Conservation (phyloP, 1,140 invertebrate species). For the Dreissena polymorpha region DNA sequence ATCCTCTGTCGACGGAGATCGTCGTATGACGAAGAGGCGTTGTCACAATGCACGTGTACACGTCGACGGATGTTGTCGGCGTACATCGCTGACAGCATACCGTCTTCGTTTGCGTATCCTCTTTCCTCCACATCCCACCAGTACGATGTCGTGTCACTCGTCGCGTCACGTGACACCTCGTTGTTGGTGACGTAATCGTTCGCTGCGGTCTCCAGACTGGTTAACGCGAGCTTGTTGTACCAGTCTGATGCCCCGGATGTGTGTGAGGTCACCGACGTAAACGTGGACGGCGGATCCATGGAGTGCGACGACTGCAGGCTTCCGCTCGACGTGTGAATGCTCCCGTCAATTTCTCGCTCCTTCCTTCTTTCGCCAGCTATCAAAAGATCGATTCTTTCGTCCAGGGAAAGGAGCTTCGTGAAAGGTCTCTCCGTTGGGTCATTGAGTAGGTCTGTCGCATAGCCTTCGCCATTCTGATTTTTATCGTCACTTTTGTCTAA, state of each 20-base stretch:
- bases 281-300: slow-evolving; percentile 1
- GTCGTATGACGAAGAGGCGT: slow-evolving; percentile 21
- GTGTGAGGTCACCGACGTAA: slow-evolving; percentile 45
- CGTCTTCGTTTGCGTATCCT: background rate
- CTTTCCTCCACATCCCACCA: slow-evolving; percentile 43
- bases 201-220: slow-evolving; percentile 43
- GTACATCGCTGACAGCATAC: slow-evolving; percentile 5
- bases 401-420: slow-evolving; percentile 28
- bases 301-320: slow-evolving; percentile 8
- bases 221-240: slow-evolving; percentile 27
- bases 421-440: slow-evolving; percentile 47
- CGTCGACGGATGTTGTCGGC: slow-evolving; percentile 27
- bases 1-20: slow-evolving; percentile 36
- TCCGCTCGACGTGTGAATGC: slow-evolving; percentile 1
- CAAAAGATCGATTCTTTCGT: slow-evolving; percentile 49
- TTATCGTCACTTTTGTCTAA: background rate
- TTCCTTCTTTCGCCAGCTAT: slow-evolving; percentile 39
- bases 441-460: background rate
- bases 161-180: slow-evolving; percentile 22
- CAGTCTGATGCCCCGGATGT: slow-evolving; percentile 46
- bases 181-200: slow-evolving; percentile 35
- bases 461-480: background rate
- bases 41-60: slow-evolving; percentile 48
- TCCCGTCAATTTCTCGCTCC: slow-evolving; percentile 18
- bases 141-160: slow-evolving; percentile 21